A percentile compares a stretch with the other conserved stretches of the same genome.
phyloP scores from a whole-genome alignment of 2,113 vertebrate genomes.

The Oncorhynchus clarkii region DNA sequence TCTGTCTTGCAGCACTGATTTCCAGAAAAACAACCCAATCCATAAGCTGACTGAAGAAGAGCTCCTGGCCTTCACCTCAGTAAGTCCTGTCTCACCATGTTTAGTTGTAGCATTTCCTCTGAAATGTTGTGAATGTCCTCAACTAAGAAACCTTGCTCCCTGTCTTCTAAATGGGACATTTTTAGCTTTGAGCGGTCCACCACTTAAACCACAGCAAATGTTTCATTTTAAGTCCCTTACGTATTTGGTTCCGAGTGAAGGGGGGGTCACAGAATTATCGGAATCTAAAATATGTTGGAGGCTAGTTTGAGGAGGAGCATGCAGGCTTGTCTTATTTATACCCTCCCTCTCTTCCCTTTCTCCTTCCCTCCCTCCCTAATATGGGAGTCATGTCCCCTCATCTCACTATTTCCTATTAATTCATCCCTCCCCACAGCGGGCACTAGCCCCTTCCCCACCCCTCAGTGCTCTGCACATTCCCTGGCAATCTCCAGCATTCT shows the following conservation, averaged over 20 bases:
- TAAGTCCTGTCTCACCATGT: constrained; percentile 66
- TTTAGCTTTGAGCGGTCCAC: background rate
- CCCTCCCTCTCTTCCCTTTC: background rate
- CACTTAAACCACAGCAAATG: constrained; percentile 1
- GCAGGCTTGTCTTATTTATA: background rate
- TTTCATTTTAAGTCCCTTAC: constrained; percentile 10
- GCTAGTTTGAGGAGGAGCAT: background rate
- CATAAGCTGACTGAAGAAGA: constrained; percentile 94
- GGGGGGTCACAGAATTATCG: background rate
- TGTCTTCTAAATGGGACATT: background rate
- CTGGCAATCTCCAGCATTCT: background rate
- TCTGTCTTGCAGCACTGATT: constrained; percentile 80
- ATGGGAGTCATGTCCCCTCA: background rate
- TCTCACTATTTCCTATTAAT: background rate
- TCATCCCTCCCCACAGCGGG: background rate
- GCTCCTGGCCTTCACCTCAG: constrained; percentile 88
- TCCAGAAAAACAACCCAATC: constrained; percentile 92
- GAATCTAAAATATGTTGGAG: constrained; percentile 27
- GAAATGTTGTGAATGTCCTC: background rate
- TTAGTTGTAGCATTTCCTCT: background rate
- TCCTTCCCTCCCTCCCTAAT: background rate
- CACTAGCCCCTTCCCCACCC: background rate
- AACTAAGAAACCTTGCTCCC: background rate
- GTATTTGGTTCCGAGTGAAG: background rate
- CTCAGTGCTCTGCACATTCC: background rate